Evolutionary conservation across 1,140 invertebrate species (phyloP).

Genomic region (Drosophila jambulina): DNA sequence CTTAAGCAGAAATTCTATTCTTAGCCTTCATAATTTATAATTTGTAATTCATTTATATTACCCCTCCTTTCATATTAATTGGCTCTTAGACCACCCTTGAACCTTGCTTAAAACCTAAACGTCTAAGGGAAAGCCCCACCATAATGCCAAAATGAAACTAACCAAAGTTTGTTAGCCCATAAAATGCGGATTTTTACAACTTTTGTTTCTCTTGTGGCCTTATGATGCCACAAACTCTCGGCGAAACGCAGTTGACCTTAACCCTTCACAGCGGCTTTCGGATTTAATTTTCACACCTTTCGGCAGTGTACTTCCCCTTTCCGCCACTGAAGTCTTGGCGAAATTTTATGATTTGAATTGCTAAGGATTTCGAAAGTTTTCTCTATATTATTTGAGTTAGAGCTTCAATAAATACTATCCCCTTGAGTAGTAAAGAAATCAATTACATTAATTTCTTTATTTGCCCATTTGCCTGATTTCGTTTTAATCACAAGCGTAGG

Average conservation of each 20-base stretch:
- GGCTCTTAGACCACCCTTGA: neutral
- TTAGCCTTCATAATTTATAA: neutral
- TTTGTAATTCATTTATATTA: constrained; percentile 3
- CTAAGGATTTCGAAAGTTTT: neutral
- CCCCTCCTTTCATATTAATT: neutral
- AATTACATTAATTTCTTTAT: neutral
- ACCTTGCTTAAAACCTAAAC: neutral
- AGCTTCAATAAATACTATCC: neutral
- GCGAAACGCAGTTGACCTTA: constrained; percentile 16
- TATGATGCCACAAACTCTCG: constrained; percentile 3
- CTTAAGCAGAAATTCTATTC: neutral
- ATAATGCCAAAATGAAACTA: constrained; percentile 6
- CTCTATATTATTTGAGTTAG: neutral
- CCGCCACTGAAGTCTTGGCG: no score
- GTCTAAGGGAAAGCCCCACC: neutral
- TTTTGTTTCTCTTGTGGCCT: constrained; percentile 5
- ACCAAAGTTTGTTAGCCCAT: constrained; percentile 13
- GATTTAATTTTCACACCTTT: constrained; percentile 24
- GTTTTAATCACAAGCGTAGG: constrained; percentile 6
- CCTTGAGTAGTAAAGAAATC: neutral
- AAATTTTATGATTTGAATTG: constrained; percentile 14
- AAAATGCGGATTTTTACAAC: constrained; percentile 12
- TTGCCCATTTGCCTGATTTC: constrained; percentile 5
- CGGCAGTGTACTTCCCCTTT: neutral
- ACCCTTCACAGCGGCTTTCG: constrained; percentile 8